Percentiles rank a stretch among this genome's conserved stretches.
phyloP scores from a whole-genome alignment of 2,797 vertebrate species.

The Ctenopoma kingsleyae region DNA sequence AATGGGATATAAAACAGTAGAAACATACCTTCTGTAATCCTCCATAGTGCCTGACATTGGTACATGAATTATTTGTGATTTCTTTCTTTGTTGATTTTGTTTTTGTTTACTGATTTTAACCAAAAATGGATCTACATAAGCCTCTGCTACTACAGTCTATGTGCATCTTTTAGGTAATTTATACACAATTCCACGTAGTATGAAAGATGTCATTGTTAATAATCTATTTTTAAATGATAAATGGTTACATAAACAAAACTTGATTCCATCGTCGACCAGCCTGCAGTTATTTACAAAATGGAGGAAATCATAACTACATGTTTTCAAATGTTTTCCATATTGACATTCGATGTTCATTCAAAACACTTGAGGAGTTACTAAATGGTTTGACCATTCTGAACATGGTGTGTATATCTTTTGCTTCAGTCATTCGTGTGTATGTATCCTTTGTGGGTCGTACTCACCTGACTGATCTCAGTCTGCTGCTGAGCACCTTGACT shows the following conservation, averaged over 20 bases:
- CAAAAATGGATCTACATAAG: neutral
- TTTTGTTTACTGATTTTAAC: neutral
- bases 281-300: too few species aligned
- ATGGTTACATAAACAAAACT: too few species aligned
- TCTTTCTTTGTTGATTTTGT: neutral
- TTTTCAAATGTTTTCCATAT: too few species aligned
- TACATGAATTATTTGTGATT: neutral
- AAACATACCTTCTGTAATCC: neutral
- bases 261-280: too few species aligned
- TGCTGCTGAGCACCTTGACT: constrained; percentile 93
- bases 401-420: neutral
- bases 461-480: constrained; percentile 93
- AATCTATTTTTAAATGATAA: too few species aligned
- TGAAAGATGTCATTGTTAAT: too few species aligned
- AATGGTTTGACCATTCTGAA: neutral
- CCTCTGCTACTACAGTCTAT: too few species aligned
- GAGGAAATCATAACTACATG: too few species aligned
- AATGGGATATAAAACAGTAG: neutral
- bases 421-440: neutral
- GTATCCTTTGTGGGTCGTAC: neutral
- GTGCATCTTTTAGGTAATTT: neutral
- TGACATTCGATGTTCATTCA: too few species aligned
- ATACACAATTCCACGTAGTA: neutral
- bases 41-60: neutral
- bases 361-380: neutral